Percentiles rank a stretch among this genome's conserved stretches.
Conservation (phyloP, 2,113 vertebrate genomes). For the Gobiocypris rarus region DNA sequence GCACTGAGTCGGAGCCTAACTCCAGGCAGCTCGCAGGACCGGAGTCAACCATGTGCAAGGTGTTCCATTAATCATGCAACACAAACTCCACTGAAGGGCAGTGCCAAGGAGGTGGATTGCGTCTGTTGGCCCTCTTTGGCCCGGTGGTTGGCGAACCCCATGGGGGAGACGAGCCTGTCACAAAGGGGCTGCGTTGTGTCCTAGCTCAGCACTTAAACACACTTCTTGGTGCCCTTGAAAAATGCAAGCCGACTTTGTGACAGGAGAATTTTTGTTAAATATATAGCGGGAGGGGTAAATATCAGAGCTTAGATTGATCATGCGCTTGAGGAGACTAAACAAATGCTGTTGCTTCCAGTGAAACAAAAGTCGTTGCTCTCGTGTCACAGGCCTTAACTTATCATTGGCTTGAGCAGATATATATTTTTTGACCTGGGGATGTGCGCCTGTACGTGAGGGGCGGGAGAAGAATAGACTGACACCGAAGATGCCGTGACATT, state of each 20-base stretch:
- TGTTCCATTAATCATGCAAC: constrained; percentile 56
- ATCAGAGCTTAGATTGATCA: constrained; percentile 4
- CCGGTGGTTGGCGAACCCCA: constrained; percentile 27
- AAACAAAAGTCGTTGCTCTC: constrained; percentile 22
- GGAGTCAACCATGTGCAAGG: constrained; percentile 50
- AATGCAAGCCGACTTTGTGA: constrained; percentile 40
- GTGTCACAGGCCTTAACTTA: constrained; percentile 31
- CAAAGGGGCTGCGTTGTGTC: constrained; percentile 17
- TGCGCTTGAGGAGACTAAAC: constrained; percentile 9
- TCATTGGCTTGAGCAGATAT: constrained; percentile 3
- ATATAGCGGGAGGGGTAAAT: not conserved
- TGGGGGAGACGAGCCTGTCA: constrained; percentile 39
- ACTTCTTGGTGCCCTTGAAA: constrained; percentile 53
- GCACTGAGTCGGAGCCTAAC: constrained; percentile 8
- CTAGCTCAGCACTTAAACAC: constrained; percentile 45
- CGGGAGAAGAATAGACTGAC: not conserved
- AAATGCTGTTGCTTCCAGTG: not conserved
- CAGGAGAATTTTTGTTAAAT: constrained; percentile 23
- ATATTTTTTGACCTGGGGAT: constrained; percentile 6
- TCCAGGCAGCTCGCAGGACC: constrained; percentile 27
- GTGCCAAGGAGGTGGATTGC: constrained; percentile 33
- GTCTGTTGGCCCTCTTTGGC: constrained; percentile 40
- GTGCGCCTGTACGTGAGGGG: not conserved
- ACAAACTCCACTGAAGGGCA: constrained; percentile 44
- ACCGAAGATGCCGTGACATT: not conserved